Base-by-base conservation (phyloP, 2,797 vertebrate genomes). In the Pogoniulus pusillus region DNA sequence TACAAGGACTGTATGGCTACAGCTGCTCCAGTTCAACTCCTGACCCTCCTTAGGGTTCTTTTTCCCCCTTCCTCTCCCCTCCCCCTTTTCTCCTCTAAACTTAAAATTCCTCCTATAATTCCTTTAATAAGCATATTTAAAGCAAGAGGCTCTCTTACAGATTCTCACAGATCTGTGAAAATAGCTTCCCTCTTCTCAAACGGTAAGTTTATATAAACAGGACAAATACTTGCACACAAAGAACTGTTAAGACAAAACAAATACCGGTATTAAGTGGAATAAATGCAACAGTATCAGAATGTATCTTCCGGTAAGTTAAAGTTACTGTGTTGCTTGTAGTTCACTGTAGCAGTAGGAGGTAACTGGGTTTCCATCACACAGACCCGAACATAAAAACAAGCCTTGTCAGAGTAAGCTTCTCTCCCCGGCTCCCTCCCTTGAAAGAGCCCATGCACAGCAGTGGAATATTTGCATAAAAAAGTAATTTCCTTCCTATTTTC, bases 221-320 rank as follows among this genome's bases (percentile, higher is more conserved):
- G 73, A 91, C 51, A 91, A 87, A 63, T 49, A 75, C 43, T 54
- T 75, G 47, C 5, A 76, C 15, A 58, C 14, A 77, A 60, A 22
- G 23, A 87, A 60, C 16, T 35, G 7, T 27, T 55, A 69, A 18
- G 27, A 53, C 27, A 85, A 93, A 87, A 89, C 17, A 68, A 32
- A 26, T 20, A 68, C 72, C 4, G 6, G 27, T 12, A 71, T 71
- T 82, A 63, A 77, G 30, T 35, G 55, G 63, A 92, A 74, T 29
- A 91, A 90, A 87, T 34, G 8, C 24, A 91, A 62, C 35, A 62
- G 8, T 35, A 72, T 43, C 35, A 29, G 17, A 79, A 63, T 23
- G 88, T 8, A 87, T 6, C 26, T 92, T 95, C 86, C 88, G 85
- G 81, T 76, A 90, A 89, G 80, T 89, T 37, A 15, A 91, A 90